Evolutionary conservation across 2,113 vertebrate species (phyloP), one percentile per base, ranked within the genome.

Genomic region (Cochlearius cochlearius): DNA sequence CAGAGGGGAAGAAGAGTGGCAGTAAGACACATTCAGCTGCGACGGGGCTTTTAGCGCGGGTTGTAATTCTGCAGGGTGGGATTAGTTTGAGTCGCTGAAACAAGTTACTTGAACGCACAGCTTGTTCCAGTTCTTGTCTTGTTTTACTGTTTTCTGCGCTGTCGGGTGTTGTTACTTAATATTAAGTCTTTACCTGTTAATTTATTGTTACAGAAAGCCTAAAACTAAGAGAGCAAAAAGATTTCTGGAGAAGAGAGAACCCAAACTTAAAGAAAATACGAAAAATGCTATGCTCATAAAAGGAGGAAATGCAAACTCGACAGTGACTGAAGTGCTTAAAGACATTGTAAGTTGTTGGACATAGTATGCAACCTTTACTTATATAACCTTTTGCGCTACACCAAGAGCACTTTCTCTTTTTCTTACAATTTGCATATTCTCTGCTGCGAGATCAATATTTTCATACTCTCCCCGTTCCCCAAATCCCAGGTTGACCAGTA

Each of bases 271-370:
- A 9, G 99, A 99, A 96, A 99, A 99, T 84, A 97, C 97, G 18
- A 99, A 99, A 98, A 99, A 93, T 89, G 97, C 98, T 34, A 99
- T 99, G 99, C 98, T 99, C 4, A 99, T 99, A 97, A 99, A 98
- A 98, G 99, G 99, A 32, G 99, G 99, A 27, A 99, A 99, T 97
- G 98, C 98, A 64, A 99, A 96, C 63, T 91, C 96, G 59, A 98
- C 96, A 2, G 95, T 99, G 95, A 99, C 98, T 0, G 98, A 98
- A 90, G 98, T 99, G 5, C 98, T 99, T 34, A 99, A 98, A 94
- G 99, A 99, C 88, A 94, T 99, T 84, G 99, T 99, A 97, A 90
- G 99, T 94, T 87, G 14, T 43, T 86, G 66, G 38, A 72, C 8
- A 0, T 5, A 13, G 4, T 45, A 12, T 25, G 17, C 5, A 19